Base-by-base conservation (phyloP, 2,113 vertebrate species). In the Regulus satrapa region DNA sequence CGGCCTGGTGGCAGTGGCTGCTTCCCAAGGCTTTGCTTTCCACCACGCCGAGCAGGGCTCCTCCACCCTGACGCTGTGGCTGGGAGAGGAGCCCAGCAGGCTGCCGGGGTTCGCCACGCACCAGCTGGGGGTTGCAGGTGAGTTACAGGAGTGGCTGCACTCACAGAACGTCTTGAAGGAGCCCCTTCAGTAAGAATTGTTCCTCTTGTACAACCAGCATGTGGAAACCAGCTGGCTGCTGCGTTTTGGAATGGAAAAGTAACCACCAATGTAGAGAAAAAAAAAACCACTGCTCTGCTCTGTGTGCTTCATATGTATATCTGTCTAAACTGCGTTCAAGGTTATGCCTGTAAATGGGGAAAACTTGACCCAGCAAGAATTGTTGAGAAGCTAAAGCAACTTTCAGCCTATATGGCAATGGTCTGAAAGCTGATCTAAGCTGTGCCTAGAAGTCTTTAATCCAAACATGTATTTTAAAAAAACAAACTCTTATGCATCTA, bases 81-180 rank as follows among this genome's bases (percentile, higher is more conserved):
- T 99, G 91, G 98, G 96, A 14, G 95, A 98, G 16, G 99, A 98
- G 28, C 96, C 98, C 48, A 99, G 97, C 98, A 97, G 98, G 45
- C 97, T 99, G 31, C 99, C 99, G 0, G 97, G 92, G 9, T 99
- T 98, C 0, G 99, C 99, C 13, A 99, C 98, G 5, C 99, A 99
- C 96, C 99, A 99, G 95, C 59, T 99, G 11, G 99, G 99, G 52
- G 99, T 99, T 18, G 99, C 99, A 98, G 99, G 99, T 99, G 52
- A 93, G 94, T 91, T 28, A 12, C 9, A 5, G 26, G 7, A 36
- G 46, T 2, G 12, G 7, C 5, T n/a, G 45, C 3, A 3, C 17
- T 16, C 36, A 9, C 6, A 1, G 31, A 55, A 59, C 43, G 5
- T 9, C 6, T 17, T 40, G 19, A 40, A 56, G 1, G 4, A 59